Percentiles rank a stretch among this genome's conserved stretches.
These are phyloP conservation scores for Caradrina kadenii DNA, from an alignment of 2,888 invertebrate genomes.

Conservation along the genomic window DNA sequence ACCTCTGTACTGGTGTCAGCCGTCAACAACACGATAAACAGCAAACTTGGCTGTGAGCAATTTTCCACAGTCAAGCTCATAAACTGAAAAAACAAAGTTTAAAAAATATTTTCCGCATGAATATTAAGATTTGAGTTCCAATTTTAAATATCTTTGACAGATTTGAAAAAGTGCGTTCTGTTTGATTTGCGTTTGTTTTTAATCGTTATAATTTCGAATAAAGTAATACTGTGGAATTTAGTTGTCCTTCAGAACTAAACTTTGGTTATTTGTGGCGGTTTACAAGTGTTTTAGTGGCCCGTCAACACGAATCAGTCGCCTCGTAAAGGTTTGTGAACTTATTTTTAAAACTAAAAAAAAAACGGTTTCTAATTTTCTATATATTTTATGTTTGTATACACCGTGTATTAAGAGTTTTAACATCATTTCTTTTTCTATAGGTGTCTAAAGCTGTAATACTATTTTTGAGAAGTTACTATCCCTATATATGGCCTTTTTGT, in stretches of 20 bases:
- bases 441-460: too few species aligned
- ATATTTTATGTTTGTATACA: not conserved
- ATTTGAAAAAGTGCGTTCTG: conserved; percentile 39
- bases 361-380: too few species aligned
- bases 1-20: conserved; percentile 62
- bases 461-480: too few species aligned
- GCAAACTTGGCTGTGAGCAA: conserved; percentile 55
- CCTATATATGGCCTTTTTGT: too few species aligned
- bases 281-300: conserved; percentile 50
- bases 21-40: conserved; percentile 64
- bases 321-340: conserved; percentile 60
- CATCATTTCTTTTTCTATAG: not conserved
- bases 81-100: conserved; percentile 11
- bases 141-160: conserved; percentile 30
- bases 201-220: conserved; percentile 27
- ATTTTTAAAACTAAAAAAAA: not conserved
- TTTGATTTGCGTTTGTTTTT: conserved; percentile 13
- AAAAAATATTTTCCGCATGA: not conserved
- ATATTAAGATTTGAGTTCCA: conserved; percentile 11
- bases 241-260: conserved; percentile 39
- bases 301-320: conserved; percentile 44
- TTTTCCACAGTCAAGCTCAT: conserved; percentile 4
- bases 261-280: conserved; percentile 55
- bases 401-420: not conserved
- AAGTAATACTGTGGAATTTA: conserved; percentile 36